A percentile compares a stretch with the other conserved stretches of the same genome.
These are phyloP conservation scores for Tenthredo scrophulariae DNA, from an alignment of 2,888 invertebrate genomes.

Conservation along the genomic window DNA sequence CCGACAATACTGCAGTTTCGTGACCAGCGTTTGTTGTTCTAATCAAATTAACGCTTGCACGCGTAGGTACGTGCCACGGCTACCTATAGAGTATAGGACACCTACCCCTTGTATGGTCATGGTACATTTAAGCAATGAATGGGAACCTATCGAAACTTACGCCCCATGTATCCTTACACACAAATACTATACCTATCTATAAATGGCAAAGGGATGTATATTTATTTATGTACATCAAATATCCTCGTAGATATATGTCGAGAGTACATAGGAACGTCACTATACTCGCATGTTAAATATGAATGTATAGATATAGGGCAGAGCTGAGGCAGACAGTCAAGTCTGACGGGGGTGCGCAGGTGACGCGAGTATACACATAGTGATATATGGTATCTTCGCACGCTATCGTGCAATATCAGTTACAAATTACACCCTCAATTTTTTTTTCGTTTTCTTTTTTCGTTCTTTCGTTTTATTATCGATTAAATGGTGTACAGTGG, in stretches of 20 bases:
- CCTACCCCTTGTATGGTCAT: background rate
- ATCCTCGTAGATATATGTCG: background rate
- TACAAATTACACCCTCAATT: slow-evolving; percentile 51
- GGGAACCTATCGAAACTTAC: background rate
- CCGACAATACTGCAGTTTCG: slow-evolving; percentile 34
- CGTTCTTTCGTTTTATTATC: background rate
- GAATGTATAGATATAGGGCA: slow-evolving; percentile 3
- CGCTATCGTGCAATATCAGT: slow-evolving; percentile 53
- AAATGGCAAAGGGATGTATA: background rate
- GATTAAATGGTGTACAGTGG: background rate
- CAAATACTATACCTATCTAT: background rate
- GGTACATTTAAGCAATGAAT: background rate
- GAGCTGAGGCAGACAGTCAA: slow-evolving; percentile 29
- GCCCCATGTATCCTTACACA: background rate
- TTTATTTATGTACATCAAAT: slow-evolving; percentile 4
- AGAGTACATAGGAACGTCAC: slow-evolving; percentile 1
- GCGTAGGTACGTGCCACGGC: background rate
- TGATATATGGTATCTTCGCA: slow-evolving; percentile 51
- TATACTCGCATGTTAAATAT: slow-evolving; percentile 1
- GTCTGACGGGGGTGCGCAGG: slow-evolving; percentile 4
- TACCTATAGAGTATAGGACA: background rate
- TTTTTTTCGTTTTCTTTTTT: background rate
- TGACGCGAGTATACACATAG: slow-evolving; percentile 11
- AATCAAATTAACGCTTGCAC: slow-evolving; percentile 54
- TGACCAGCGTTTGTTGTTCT: slow-evolving; percentile 47